Conservation (phyloP, 2,797 vertebrate genomes). For the Cossypha polioptera region DNA sequence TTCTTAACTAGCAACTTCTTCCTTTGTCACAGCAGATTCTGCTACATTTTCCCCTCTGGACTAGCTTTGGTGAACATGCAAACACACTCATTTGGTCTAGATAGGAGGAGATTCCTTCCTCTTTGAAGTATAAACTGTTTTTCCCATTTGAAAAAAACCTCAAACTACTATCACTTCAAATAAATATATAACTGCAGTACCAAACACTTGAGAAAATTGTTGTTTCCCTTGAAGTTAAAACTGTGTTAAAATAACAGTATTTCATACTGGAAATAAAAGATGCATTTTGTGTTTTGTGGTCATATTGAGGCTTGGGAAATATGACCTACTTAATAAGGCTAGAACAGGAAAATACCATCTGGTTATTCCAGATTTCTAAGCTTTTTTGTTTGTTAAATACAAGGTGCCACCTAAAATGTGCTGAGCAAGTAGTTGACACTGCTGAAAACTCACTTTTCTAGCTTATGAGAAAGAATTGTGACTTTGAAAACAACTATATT, state of each 20-base stretch:
- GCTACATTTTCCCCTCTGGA: not conserved
- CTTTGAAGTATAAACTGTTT: not conserved
- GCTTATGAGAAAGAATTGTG: not conserved
- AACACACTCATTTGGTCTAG: not conserved
- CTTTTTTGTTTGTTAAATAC: not conserved
- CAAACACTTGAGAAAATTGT: not conserved
- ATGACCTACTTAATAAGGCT: not conserved
- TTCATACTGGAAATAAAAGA: not conserved
- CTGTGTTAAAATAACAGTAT: not conserved
- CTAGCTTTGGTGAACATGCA: not conserved
- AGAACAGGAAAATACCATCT: not conserved
- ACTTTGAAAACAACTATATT: not conserved
- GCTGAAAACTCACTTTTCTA: not conserved
- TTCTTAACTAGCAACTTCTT: not conserved
- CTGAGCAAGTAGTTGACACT: not conserved
- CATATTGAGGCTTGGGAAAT: not conserved
- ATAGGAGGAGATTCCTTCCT: not conserved
- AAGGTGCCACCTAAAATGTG: not conserved
- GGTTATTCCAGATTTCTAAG: not conserved
- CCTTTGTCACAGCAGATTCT: not conserved
- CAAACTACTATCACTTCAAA: not conserved
- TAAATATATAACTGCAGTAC: not conserved
- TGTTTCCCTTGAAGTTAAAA: not conserved
- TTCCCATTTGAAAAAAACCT: not conserved
- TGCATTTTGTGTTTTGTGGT: not conserved